Percentiles rank a stretch among this genome's conserved stretches.
Conservation (phyloP, 2,113 vertebrate species). For the Hydrochoerus hydrochaeris region DNA sequence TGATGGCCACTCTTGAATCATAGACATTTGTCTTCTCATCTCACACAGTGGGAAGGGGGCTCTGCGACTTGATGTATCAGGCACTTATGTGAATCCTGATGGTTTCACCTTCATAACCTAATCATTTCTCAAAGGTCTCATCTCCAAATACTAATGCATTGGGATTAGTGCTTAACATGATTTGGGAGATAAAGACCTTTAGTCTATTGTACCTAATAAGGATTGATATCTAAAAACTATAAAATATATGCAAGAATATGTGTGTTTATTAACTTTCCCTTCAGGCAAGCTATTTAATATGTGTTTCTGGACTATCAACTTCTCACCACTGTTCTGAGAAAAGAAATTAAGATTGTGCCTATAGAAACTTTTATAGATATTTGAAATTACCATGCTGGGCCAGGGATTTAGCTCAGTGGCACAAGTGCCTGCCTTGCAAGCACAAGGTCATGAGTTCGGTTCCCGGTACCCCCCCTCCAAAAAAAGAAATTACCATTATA, state of each 20-base stretch:
- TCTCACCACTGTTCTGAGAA: neutral
- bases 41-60: neutral
- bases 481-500: neutral
- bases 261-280: neutral
- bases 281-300: neutral
- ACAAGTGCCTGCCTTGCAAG: no score
- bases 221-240: neutral
- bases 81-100: neutral
- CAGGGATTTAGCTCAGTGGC: no score
- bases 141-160: neutral
- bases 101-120: neutral
- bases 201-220: neutral
- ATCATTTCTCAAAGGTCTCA: neutral
- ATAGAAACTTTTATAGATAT: neutral
- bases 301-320: neutral
- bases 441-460: no score
- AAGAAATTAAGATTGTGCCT: neutral
- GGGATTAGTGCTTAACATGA: no score
- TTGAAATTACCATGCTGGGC: neutral
- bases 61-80: neutral
- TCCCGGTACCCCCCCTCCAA: no score
- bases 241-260: neutral
- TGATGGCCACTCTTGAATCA: neutral
- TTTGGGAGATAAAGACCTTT: neutral
- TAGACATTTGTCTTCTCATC: neutral